Evolutionary conservation across 1,140 invertebrate species (phyloP), one percentile per base, ranked within the genome.

Genomic region (Polypedilum vanderplanki): DNA sequence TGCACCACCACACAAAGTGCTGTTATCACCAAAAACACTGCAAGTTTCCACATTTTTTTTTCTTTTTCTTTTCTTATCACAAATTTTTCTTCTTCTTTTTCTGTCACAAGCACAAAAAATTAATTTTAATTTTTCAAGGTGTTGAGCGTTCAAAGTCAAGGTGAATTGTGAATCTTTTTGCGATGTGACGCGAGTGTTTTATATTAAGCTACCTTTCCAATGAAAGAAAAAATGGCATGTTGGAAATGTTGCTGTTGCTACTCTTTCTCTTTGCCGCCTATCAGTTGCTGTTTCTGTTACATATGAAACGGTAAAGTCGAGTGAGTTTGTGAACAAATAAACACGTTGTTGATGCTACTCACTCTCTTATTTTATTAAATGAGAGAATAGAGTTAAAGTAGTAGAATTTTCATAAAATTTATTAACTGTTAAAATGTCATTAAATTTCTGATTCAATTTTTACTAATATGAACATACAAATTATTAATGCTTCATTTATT

Each of bases 111-210:
- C 46, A 57, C 12, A 12, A 57, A 12, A 57, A 57, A 57, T 57
- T 12, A 57, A 46, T 46, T n/a, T 15, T 57, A 8, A 57, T 12
- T 8, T 57, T 12, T 57, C 12, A 57, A 57, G 46, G 46, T 57
- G 46, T 57, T 57, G 46, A 57, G 46, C 46, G 46, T 57, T 57
- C 46, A 57, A 57, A n/a, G n/a, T 57, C 46, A 57, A 57, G 46
- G 46, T 57, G 46, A 57, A 57, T 57, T 57, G 46, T 57, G 46
- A 57, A 57, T 57, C 46, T 9, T 12, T 57, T 57, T 4, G 46
- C 46, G 12, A 57, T 15, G 46, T n/a, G 46, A n/a, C 46, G 46
- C 7, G 46, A n/a, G 12, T 15, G n/a, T 57, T 57, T 57, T 57
- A 57, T 57, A 57, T 57, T 46, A 57, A n/a, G 12, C n/a, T 57